Evolutionary conservation across 1,140 invertebrate species (phyloP), one percentile per base, ranked within the genome.

Genomic region (Battus philenor): DNA sequence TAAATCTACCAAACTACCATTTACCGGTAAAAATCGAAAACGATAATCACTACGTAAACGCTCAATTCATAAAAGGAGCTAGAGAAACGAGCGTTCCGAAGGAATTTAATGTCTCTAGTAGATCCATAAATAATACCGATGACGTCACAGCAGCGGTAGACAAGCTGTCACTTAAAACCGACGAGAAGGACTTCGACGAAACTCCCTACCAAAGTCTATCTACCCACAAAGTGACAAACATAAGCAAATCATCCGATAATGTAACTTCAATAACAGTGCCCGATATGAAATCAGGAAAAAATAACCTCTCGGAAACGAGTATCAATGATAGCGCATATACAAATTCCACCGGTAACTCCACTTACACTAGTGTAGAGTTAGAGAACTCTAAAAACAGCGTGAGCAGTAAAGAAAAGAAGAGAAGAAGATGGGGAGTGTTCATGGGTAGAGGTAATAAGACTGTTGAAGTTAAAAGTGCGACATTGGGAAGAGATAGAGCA

Each of bases 361-460:
- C 65, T n/a, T 65, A 64, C 45, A 72, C 68, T 31, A 77, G 50
- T 43, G 63, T 56, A 8, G 69, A 61, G 44, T 16, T 70, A 10
- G 70, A 68, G 3, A 39, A 44, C 2, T 66, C 50, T 4, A 71
- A 64, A 30, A 68, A 64, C 10, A 76, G 70, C 54, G 61, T 73
- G 16, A 68, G 59, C 6, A 71, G 61, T 20, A 89, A 87, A 46
- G 90, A 90, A 49, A 90, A 90, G 51, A 90, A 90, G 39, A 86
- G 89, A 34, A 79, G 89, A 31, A 64, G 90, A 7, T 91, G 90
- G 90, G 89, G 87, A 4, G 86, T 91, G 50, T 88, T 91, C 32
- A 89, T 90, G 39, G 87, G 89, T 9, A 84, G 88, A 55, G 88
- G 87, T 49, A 87, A 78, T 1, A 88, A 88, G 33, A 78, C 65